phyloP scores from a whole-genome alignment of 2,888 invertebrate species.

The Cryptocephalus primarius region DNA sequence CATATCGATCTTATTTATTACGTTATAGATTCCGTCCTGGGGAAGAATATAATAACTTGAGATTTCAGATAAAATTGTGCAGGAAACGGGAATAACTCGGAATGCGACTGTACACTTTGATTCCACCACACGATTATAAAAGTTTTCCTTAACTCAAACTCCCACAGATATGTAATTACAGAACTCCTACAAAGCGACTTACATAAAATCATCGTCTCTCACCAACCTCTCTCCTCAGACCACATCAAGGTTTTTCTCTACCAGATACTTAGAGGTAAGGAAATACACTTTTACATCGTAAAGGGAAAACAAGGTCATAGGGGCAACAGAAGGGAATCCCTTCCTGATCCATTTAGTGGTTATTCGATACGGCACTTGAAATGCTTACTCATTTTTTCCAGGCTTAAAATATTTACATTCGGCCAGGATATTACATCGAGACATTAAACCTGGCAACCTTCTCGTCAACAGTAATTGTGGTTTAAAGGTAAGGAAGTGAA shows the following conservation, averaged over 20 bases:
- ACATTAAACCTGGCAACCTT: slow-evolving; percentile 98
- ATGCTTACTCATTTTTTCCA: slow-evolving; percentile 34
- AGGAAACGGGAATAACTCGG: too few species aligned
- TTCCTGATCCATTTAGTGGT: too few species aligned
- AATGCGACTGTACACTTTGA: too few species aligned
- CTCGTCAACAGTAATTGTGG: slow-evolving; percentile 99
- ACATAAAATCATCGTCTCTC: slow-evolving; percentile 99
- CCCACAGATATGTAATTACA: slow-evolving; percentile 91
- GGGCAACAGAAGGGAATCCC: too few species aligned
- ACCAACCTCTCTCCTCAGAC: slow-evolving; percentile 96
- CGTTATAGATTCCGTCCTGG: too few species aligned
- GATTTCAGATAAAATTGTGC: too few species aligned
- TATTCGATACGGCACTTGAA: too few species aligned
- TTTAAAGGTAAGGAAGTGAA: slow-evolving; percentile 56
- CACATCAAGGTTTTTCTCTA: slow-evolving; percentile 99
- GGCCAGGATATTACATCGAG: slow-evolving; percentile 93
- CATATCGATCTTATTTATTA: too few species aligned
- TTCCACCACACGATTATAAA: too few species aligned
- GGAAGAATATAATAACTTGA: too few species aligned
- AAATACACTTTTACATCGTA: background rate
- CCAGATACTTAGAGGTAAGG: slow-evolving; percentile 94
- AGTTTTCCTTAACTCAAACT: slow-evolving; percentile 5
- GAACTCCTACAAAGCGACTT: slow-evolving; percentile 99
- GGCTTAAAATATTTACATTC: slow-evolving; percentile 98
- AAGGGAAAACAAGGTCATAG: too few species aligned